Base-by-base conservation (phyloP, 2,888 invertebrate species). In the Asteroscopus sphinx region DNA sequence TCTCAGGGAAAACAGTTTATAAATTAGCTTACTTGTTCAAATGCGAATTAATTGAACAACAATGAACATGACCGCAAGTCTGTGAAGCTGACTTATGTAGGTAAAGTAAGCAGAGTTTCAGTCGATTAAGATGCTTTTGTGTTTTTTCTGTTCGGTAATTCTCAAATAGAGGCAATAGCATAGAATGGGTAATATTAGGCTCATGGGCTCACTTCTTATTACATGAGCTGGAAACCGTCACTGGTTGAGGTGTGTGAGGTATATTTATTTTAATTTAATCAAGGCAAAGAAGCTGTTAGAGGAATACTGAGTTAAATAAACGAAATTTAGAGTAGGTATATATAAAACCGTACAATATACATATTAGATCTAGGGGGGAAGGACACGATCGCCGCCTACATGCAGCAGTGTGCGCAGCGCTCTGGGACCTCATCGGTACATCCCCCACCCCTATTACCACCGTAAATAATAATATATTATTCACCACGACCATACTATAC, bases 391-490 rank as follows among this genome's bases (percentile, higher is more conserved):
- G 79, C 77, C 88, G 79, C 77, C 88, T 88, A n/a, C n/a, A n/a
- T n/a, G n/a, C n/a, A n/a, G 91, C 91, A 90, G 77, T 76, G 51
- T 81, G 87, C 87, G 87, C 88, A 85, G 87, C 83, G 88, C 83
- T 68, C 80, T 82, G 91, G 92, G 91, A 91, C 86, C 91, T 87
- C 84, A 83, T 80, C 84, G 80, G 62, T 66, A 75, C 77, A 62
- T 73, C 78, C 60, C 53, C 80, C 60, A 52, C 80, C 80, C 81
- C 85, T 86, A 90, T 91, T 86, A 89, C 87, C 87, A 84, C 77
- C 81, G 80, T 89, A 90, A 88, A 92, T 85, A 87, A 84, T 81
- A 84, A 85, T 89, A 85, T 85, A 89, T 87, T 87, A 87, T 83
- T 80, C 79, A 81, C 68, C 60, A 68, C 76, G 46, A 51, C 53